Evolutionary conservation across 2,888 invertebrate species (phyloP).

Genomic region (Eupithecia centaureata): DNA sequence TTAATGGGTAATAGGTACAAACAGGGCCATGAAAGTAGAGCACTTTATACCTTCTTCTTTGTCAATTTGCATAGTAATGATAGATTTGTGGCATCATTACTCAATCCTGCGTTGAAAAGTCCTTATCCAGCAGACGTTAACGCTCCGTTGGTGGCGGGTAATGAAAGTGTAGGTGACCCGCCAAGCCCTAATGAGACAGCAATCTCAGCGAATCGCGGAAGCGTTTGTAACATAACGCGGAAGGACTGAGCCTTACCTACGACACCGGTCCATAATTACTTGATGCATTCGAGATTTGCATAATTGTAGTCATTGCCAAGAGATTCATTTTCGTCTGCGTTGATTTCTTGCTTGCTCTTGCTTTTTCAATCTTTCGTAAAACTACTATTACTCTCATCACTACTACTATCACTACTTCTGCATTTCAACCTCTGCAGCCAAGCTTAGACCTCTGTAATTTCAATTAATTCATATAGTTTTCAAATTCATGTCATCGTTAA

Average conservation of each 20-base stretch:
- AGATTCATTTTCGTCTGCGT: conserved; percentile 25
- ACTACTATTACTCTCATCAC: background rate
- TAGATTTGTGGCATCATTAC: background rate
- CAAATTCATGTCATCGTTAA: background rate
- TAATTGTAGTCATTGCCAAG: conserved; percentile 38
- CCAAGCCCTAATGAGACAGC: conserved; percentile 40
- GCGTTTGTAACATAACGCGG: conserved; percentile 52
- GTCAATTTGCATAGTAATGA: background rate
- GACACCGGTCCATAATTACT: conserved; percentile 39
- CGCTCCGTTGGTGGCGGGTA: conserved; percentile 1
- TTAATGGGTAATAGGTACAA: background rate
- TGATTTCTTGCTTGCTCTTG: background rate
- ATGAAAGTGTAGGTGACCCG: conserved; percentile 12
- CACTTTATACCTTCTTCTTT: background rate
- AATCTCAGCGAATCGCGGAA: conserved; percentile 58
- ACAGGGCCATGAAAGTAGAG: background rate
- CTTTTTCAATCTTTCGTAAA: background rate
- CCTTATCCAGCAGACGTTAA: background rate
- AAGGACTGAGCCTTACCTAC: conserved; percentile 46
- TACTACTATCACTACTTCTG: background rate
- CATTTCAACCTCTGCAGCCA: background rate
- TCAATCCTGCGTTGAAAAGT: background rate
- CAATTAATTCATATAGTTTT: background rate
- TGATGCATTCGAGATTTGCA: conserved; percentile 42
- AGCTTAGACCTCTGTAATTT: background rate